Conservation (phyloP, 2,797 vertebrate species). For the Morelia viridis region DNA sequence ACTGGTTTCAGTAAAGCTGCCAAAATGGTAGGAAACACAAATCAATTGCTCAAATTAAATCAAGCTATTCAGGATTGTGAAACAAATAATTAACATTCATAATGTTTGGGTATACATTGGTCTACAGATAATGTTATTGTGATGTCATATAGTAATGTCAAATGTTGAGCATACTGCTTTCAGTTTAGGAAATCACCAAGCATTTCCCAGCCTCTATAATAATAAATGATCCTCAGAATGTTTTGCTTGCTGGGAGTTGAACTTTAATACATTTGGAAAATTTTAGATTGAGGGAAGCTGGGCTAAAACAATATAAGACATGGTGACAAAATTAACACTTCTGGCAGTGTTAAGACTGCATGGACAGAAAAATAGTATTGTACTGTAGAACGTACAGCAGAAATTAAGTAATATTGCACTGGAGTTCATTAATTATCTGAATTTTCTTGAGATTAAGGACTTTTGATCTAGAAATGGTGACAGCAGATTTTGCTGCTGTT, state of each 20-base stretch:
- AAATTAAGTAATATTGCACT: neutral
- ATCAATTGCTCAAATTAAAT: slow-evolving; percentile 63
- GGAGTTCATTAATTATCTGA: neutral
- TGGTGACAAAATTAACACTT: no score
- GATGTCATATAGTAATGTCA: slow-evolving; percentile 43
- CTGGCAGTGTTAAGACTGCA: no score
- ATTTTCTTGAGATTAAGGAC: neutral
- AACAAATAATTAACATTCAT: slow-evolving; percentile 21
- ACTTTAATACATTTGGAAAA: no score
- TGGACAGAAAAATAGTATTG: neutral
- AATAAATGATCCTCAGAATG: neutral
- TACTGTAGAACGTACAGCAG: neutral
- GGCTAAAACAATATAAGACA: no score
- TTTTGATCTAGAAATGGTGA: neutral
- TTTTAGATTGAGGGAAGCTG: no score
- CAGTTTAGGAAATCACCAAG: neutral
- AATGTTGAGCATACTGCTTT: slow-evolving; percentile 23
- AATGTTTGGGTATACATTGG: slow-evolving; percentile 37
- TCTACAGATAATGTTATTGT: slow-evolving; percentile 1
- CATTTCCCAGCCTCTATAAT: neutral
- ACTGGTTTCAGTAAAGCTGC: slow-evolving; percentile 55
- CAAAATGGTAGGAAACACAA: slow-evolving; percentile 61
- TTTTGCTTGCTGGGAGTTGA: neutral
- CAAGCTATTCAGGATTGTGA: slow-evolving; percentile 51
- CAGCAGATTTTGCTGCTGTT: neutral